phyloP scores from a whole-genome alignment of 1,140 invertebrate genomes.

The Calephelis virginiensis region DNA sequence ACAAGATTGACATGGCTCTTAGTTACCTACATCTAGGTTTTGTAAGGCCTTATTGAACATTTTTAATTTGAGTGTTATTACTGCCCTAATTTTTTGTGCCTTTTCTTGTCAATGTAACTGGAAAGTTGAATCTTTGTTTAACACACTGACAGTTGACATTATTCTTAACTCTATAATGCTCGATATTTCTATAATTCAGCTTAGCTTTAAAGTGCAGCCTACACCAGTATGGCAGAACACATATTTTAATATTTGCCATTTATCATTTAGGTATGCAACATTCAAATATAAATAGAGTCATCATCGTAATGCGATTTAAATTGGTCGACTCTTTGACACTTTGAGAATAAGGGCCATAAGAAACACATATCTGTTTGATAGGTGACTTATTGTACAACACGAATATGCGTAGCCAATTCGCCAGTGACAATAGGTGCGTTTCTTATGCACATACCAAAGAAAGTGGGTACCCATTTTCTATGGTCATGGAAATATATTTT shows the following conservation, averaged over 20 bases:
- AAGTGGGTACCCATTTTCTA: not conserved
- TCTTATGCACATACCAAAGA: not conserved
- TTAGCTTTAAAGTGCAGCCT: too few relatives aligned
- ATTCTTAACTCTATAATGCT: too few relatives aligned
- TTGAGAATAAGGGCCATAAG: constrained; percentile 42
- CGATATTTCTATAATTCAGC: too few relatives aligned
- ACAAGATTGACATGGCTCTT: too few relatives aligned
- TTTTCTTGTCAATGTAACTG: too few relatives aligned
- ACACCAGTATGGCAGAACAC: not conserved
- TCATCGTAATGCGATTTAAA: constrained; percentile 63
- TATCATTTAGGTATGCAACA: constrained; percentile 37
- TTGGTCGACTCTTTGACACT: constrained; percentile 54
- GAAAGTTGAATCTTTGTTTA: too few relatives aligned
- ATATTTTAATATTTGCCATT: constrained; percentile 34
- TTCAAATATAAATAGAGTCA: constrained; percentile 51
- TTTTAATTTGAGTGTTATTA: too few relatives aligned
- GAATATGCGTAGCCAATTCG: constrained; percentile 21
- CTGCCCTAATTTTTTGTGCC: too few relatives aligned
- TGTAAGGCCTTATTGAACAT: too few relatives aligned
- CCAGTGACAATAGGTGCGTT: constrained; percentile 15
- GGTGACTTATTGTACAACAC: constrained; percentile 46
- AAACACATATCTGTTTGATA: constrained; percentile 41
- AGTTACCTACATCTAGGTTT: too few relatives aligned
- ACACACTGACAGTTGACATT: too few relatives aligned
- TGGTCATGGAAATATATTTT: not conserved